Evolutionary conservation across 2,888 invertebrate genomes (phyloP), one percentile per base, ranked within the genome.

Genomic region (Melipona beecheii): DNA sequence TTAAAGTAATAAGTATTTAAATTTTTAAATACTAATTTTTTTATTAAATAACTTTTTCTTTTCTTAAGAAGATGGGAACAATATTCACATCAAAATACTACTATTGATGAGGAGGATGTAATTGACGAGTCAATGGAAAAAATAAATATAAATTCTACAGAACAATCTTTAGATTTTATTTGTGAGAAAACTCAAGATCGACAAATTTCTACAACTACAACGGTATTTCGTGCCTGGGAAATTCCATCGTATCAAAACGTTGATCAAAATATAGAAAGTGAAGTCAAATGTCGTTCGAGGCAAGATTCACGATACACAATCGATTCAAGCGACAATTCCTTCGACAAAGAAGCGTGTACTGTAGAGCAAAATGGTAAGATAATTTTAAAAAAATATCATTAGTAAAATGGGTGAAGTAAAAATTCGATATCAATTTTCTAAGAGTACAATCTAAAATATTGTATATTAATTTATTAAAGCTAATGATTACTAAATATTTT

Each of bases 171-270:
- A 13, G 70, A 86, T 74, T 76, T 81, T 21, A 64, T 77, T 11
- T 75, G 52, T 11, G 89, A 81, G 13, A 89, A 83, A 62, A 79
- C 81, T 49, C 81, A 86, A 60, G 81, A 86, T 72, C 80, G 82
- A 17, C 78, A 80, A 27, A 49, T 75, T 4, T 72, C 86, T 27
- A 77, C 84, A 0, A 74, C 84, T 31, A 54, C 86, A 4, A 75
- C 85, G 50, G 83, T 88, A 24, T 91, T 91, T 72, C 90, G 89
- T 6, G 86, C 88, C 19, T 92, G 92, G 91, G 91, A 92, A 64
- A 81, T 88, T 64, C 82, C 91, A 24, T 84, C 86, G 75, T 78
- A 83, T 19, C 87, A 91, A 62, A 85, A 85, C 50, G 70, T 60
- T 0, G 36, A 31, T 1, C n/a, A 79, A 21, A 71, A 54, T 2